These are phyloP conservation scores for Zaprionus inermis DNA, from an alignment of 1,140 invertebrate genomes.

Conservation along the genomic window DNA sequence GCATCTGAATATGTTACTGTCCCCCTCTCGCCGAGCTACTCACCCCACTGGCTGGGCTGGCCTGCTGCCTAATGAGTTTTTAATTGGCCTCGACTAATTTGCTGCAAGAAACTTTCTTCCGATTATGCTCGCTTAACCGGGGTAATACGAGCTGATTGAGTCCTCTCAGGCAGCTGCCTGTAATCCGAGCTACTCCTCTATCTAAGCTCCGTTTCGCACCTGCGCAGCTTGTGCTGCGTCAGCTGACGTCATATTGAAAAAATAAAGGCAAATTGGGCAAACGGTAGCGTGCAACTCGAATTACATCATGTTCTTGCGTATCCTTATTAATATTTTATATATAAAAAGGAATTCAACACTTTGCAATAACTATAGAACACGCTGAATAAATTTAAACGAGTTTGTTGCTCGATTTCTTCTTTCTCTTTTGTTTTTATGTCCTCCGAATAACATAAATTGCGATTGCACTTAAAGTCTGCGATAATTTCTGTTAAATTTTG, in stretches of 20 bases:
- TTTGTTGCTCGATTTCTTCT: not conserved
- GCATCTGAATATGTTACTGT: conserved; percentile 30
- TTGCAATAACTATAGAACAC: not conserved
- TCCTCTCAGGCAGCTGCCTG: conserved; percentile 54
- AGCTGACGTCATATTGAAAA: conserved; percentile 9
- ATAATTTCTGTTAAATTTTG: conserved; percentile 33
- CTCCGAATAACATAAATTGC: conserved; percentile 34
- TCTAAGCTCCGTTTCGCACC: conserved; percentile 68
- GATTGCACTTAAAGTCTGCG: conserved; percentile 25
- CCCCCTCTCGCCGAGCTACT: not conserved
- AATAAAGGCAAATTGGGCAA: not conserved
- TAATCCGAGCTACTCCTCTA: conserved; percentile 57
- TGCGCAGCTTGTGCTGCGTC: conserved; percentile 12
- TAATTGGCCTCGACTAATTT: conserved; percentile 65
- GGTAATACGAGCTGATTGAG: conserved; percentile 69
- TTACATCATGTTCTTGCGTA: not conserved
- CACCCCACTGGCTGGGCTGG: not conserved
- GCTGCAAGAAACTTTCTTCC: conserved; percentile 47
- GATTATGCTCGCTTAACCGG: not conserved
- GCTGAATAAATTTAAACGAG: not conserved
- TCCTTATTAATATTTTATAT: not conserved
- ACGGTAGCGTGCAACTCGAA: conserved; percentile 48
- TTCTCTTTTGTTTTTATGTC: not conserved
- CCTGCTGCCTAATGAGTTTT: conserved; percentile 72
- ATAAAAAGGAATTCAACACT: not conserved